Evolutionary conservation across 2,797 vertebrate species (phyloP).

Genomic region (Sorex maritimensis): DNA sequence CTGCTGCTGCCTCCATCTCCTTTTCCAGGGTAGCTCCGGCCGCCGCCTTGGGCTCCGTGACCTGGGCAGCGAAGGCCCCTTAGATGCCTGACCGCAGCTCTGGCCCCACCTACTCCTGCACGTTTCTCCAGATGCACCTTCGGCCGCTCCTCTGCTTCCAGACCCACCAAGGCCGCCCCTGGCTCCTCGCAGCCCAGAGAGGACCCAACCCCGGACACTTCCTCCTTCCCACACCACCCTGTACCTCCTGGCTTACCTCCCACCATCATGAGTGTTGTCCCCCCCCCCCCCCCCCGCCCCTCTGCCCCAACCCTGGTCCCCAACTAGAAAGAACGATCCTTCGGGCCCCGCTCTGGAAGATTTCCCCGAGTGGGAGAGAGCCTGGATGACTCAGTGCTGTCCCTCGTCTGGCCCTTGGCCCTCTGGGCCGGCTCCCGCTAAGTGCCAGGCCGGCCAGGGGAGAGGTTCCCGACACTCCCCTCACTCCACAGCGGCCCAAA

Average conservation of each 20-base stretch:
- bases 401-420: constrained; percentile 24
- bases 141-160: too few species aligned
- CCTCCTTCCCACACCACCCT: neutral
- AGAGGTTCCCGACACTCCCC: neutral
- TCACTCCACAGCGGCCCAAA: neutral
- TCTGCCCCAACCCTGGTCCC: neutral
- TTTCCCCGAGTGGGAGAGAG: neutral
- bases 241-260: too few species aligned
- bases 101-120: neutral
- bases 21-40: neutral
- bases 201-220: neutral
- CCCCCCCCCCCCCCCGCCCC: too few species aligned
- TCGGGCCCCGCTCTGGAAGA: neutral
- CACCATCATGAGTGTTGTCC: too few species aligned
- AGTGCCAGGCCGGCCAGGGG: neutral
- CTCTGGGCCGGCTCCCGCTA: neutral
- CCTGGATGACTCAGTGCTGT: neutral
- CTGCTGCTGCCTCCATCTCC: neutral
- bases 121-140: too few species aligned
- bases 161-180: too few species aligned
- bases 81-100: neutral
- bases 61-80: neutral
- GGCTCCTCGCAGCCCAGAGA: too few species aligned
- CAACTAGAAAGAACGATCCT: too few species aligned
- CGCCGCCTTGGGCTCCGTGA: neutral